Percentiles rank a stretch among this genome's conserved stretches.
These are phyloP conservation scores for Macrocentrus cingulum DNA, from an alignment of 1,140 invertebrate species.

Conservation along the genomic window DNA sequence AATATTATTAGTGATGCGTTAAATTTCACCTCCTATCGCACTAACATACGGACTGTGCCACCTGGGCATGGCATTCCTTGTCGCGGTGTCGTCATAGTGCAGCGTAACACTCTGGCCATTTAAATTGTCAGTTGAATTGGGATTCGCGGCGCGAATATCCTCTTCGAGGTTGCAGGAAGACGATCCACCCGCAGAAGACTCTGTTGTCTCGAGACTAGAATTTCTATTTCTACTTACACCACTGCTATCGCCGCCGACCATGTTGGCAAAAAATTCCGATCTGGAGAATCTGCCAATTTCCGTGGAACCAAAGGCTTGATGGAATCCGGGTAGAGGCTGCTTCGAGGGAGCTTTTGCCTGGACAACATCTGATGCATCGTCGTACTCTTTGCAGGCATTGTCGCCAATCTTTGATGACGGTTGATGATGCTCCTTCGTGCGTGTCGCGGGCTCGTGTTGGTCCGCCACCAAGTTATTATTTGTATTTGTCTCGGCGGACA, in stretches of 20 bases:
- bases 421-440: constrained; percentile 7
- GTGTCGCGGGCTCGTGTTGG: constrained; percentile 7
- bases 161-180: background rate
- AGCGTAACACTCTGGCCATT: constrained; percentile 11
- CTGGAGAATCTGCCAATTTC: constrained; percentile 73
- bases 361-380: constrained; percentile 1
- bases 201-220: constrained; percentile 11
- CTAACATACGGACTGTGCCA: constrained; percentile 55
- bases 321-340: constrained; percentile 70
- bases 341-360: constrained; percentile 29
- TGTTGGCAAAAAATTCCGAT: constrained; percentile 58
- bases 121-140: constrained; percentile 17
- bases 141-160: background rate
- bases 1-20: constrained; percentile 25
- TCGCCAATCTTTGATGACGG: constrained; percentile 9
- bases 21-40: constrained; percentile 54
- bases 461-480: constrained; percentile 11
- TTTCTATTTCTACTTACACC: constrained; percentile 36
- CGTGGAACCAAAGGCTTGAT: constrained; percentile 76
- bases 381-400: constrained; percentile 6
- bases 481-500: constrained; percentile 21
- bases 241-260: constrained; percentile 40
- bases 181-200: background rate
- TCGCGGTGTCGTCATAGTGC: constrained; percentile 21
- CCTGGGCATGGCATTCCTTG: constrained; percentile 33